Evolutionary conservation across 2,797 vertebrate species (phyloP), one percentile per base, ranked within the genome.

Genomic region (Emys orbicularis): DNA sequence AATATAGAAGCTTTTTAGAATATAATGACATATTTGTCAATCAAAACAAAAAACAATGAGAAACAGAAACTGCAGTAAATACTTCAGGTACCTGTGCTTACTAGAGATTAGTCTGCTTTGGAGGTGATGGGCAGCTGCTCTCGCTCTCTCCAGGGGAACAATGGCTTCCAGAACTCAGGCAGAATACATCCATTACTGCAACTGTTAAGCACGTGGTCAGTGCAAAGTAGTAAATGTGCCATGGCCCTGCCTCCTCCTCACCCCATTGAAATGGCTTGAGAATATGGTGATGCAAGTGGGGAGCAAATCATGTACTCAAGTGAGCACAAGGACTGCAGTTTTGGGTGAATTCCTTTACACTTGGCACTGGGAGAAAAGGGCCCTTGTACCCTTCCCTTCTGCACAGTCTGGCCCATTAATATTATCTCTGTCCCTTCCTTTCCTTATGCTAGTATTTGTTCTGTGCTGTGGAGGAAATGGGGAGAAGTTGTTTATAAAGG

Each of bases 401-500:
- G 4, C 23, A 37, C 49, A 82, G 21, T 72, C 83, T 19, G 80
- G 8, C 80, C 18, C 79, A 49, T 77, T n/a, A 44, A 34, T 1
- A 0, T 2, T 27, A 34, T 2, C 23, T 90, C 84, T 49, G 81
- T 87, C 50, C 8, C 5, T 79, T n/a, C 79, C 34, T 74, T 92
- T 68, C 1, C 13, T 94, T 95, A 47, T 82, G 2, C 47, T 74
- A 74, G 8, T 52, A 31, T 2, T 82, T 93, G 2, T 41, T 77
- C 61, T 87, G 2, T 59, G 74, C 52, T 86, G 29, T 77, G 29
- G 5, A 76, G 79, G n/a, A 93, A 91, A 81, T 29, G 10, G 86
- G 44, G 90, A 95, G 18, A 93, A 89, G 84, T 34, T 25, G 12
- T 4, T 47, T 94, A 81, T 59, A 83, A 86, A 92, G 74, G 68